phyloP scores from a whole-genome alignment of 2,113 vertebrate genomes.

The Urocynchramus pylzowi region DNA sequence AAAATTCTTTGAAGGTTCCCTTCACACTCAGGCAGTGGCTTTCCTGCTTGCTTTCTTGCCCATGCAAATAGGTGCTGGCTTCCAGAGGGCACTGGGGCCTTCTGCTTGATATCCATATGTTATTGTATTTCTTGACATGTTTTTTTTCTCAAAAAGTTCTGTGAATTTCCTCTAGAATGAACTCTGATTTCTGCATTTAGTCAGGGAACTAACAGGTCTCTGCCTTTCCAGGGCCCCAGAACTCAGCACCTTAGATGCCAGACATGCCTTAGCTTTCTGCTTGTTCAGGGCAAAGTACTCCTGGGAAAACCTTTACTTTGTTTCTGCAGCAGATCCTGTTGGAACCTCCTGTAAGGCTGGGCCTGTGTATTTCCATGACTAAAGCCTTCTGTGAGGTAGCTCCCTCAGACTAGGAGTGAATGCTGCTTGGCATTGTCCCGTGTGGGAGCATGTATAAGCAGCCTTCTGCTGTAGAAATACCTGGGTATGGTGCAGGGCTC shows the following conservation, averaged over 20 bases:
- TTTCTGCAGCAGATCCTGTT: background rate
- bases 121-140: background rate
- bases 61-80: background rate
- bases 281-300: background rate
- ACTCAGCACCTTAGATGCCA: background rate
- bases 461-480: background rate
- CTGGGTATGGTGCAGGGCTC: background rate
- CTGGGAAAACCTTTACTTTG: background rate
- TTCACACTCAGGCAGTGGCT: background rate
- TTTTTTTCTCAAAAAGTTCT: background rate
- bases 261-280: background rate
- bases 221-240: background rate
- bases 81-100: background rate
- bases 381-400: background rate
- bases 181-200: background rate
- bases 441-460: accelerated
- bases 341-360: background rate
- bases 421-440: background rate
- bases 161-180: background rate
- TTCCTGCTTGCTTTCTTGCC: background rate
- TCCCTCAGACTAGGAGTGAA: background rate
- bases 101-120: background rate
- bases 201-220: background rate
- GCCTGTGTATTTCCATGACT: accelerated
- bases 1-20: background rate